phyloP scores from a whole-genome alignment of 2,113 vertebrate genomes.

The Hiodon alosoides region DNA sequence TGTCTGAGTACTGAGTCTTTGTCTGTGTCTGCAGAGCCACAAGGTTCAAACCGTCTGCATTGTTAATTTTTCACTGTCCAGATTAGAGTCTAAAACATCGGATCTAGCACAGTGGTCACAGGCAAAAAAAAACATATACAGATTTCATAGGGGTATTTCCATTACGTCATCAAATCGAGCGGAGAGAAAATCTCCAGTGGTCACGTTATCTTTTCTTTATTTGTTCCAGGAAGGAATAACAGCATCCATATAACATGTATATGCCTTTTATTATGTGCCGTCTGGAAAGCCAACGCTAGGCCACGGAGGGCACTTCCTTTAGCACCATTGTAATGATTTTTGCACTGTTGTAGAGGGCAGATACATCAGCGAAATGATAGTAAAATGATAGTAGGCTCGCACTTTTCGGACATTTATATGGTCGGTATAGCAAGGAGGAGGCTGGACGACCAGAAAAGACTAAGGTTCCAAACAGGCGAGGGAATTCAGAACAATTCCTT shows the following conservation, averaged over 20 bases:
- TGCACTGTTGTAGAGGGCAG: too few relatives aligned
- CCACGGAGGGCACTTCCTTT: too few relatives aligned
- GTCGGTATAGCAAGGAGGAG: constrained; percentile 4
- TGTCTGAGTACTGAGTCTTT: neutral
- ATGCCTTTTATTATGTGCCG: too few relatives aligned
- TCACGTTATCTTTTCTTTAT: too few relatives aligned
- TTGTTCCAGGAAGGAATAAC: too few relatives aligned
- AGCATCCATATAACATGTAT: too few relatives aligned
- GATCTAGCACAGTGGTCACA: neutral
- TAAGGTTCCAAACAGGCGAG: neutral
- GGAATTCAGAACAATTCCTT: neutral
- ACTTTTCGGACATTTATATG: neutral
- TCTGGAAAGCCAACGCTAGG: too few relatives aligned
- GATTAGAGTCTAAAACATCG: neutral
- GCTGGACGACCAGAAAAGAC: constrained; percentile 5
- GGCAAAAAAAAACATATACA: neutral
- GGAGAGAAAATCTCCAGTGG: too few relatives aligned
- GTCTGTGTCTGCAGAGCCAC: neutral
- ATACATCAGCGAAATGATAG: neutral
- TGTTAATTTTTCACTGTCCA: neutral
- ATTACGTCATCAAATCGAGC: neutral
- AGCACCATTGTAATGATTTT: too few relatives aligned
- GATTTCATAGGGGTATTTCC: neutral
- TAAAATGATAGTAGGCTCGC: neutral
- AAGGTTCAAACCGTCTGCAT: neutral